Evolutionary conservation across 2,888 invertebrate species (phyloP), one percentile per base, ranked within the genome.

Genomic region (Pseudanteris insignis): DNA sequence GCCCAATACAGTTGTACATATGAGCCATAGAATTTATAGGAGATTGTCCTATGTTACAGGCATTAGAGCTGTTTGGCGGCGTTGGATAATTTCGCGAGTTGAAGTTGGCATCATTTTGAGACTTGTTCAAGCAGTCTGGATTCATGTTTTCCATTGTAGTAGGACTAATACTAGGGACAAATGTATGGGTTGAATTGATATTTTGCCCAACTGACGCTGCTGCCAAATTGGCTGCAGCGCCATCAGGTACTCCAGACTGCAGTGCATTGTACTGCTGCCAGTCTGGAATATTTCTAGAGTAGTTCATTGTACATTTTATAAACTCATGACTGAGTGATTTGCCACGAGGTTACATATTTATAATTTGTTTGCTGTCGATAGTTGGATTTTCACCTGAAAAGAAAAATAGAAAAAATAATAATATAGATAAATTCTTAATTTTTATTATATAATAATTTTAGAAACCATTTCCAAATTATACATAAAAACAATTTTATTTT

Each of bases 281-380:
- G 70, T 79, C 79, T 69, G 78, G 76, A 75, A 78, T 73, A 64
- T 72, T 78, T 66, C 74, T 75, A 68, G 70, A 58, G 77, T 78
- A 78, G 76, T 74, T 79, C 79, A 79, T 79, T 76, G 78, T 78
- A 75, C 78, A 79, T 79, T 66, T 65, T 76, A 50, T 55, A 13
- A 34, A 18, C 28, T 54, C 63, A 54, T 63, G 54, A 63, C 37
- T 40, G 11, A 34, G 28, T 32, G 32, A 47, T 18, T 46, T 41
- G 62, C 47, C 57, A 50, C 41, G 34, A 62, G 50, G 21, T 62
- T 38, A 55, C 62, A 57, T 57, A 47, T 36, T 53, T 47, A 24
- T 5, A 32, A 14, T 30, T 30, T 18, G 1, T 7, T n/a, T 26
- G 47, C 26, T 33, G 6, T 26, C 29, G n/a, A 7, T 15, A 41